Base-by-base conservation (phyloP, 2,888 invertebrate genomes). In the Tinea semifulvella region DNA sequence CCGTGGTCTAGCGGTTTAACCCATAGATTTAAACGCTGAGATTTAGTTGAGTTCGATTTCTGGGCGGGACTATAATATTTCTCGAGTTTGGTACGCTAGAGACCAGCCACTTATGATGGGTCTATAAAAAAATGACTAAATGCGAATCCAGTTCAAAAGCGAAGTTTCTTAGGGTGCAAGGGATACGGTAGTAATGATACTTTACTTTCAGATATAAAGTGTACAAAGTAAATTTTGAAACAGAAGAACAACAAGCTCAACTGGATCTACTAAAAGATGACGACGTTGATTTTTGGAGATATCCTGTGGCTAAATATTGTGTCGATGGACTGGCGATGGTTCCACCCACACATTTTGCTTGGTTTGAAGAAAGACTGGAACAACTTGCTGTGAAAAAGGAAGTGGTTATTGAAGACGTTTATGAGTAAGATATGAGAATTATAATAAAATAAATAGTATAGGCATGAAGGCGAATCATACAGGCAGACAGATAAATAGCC, bases 301-400 rank as follows among this genome's bases (percentile, higher is more conserved):
- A 57, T 6, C 76, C 76, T 1, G 68, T 54, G 7, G 49, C 60
- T 1, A 58, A 65, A 40, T 54, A 68, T 48, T 56, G 55, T 1
- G 51, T 64, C 0, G 44, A 53, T 1, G 75, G 76, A 1, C 56
- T 56, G 43, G 75, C 61, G 1, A 69, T 76, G 68, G 66, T 76
- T 0, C 68, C 72, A 0, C 67, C 68, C 6, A 60, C 65, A 1
- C 62, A 66, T 31, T 50, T 58, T 7, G 49, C 53, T 3, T 72
- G 69, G 69, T 76, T 75, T 48, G 76, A 77, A 48, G 61, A 61
- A 6, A 54, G 52, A 25, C 50, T 77, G 0, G 35, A 48, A 5
- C 54, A 63, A 10, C 25, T 74, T 3, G 56, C 50, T 0, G 48
- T 77, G 2, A 49, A 54, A 1, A 64, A 39, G 13, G 53, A 67